Evolutionary conservation across 37 sponge, comb jelly and placozoan genomes (phyloP), one percentile per base, ranked within the genome.

Genomic region (Lycopodina hypogea): DNA sequence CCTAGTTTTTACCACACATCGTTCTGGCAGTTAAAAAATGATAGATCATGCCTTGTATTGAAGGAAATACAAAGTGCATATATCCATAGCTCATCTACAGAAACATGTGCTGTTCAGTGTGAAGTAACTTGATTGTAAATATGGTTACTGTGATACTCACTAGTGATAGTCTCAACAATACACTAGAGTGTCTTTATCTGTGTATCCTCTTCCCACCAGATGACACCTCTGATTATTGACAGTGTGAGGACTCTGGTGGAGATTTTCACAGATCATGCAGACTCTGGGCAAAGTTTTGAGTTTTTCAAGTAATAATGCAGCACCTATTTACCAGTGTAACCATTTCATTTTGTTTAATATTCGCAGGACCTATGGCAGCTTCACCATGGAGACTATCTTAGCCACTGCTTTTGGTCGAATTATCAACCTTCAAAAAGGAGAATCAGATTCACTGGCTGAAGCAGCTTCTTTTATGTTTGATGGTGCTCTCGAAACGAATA

Each of bases 301-400:
- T 37, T 87, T 22, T 76, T 53, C 24, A 57, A 42, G 84, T 92
- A 36, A 35, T 4, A 45, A 45, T 45, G 48, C 8, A 24, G 26
- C 59, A 18, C 26, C 14, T 4, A 18, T 58, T 8, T 6, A 4
- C 3, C 59, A 21, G 26, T 4, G 59, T 18, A 21, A 21, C 14
- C 83, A 86, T 69, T 74, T 87, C 12, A 78, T 71, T 1, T 63
- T 72, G 21, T 42, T 82, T 42, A 37, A 75, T 42, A 11, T 83
- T n/a, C 78, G 56, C 30, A 58, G 59, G 59, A 58, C 21, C 21
- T 86, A 61, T 78, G 73, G 77, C 0, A 29, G 52, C 21, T 83
- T 83, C 66, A 83, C 87, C 42, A 82, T 90, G 84, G 91, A 90
- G 72, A 81, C 89, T 17, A 81, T 90, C 26, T 33, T 90, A 56